Conservation (phyloP, 2,113 vertebrate species). For the Callaeas wilsoni region DNA sequence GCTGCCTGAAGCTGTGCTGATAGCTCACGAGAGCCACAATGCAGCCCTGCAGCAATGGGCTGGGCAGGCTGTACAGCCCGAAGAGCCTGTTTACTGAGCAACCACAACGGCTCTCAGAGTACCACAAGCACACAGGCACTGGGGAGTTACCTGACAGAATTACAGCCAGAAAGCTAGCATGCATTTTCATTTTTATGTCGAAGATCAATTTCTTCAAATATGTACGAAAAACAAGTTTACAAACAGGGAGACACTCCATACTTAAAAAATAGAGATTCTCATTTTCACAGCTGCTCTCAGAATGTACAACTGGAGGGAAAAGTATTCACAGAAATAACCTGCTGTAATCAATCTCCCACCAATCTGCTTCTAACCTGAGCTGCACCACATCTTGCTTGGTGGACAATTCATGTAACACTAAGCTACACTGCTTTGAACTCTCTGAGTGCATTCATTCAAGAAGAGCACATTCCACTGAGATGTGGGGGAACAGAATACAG, state of each 20-base stretch:
- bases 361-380: neutral
- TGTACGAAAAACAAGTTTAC: neutral
- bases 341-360: neutral
- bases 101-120: accelerated
- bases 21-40: accelerated
- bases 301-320: neutral
- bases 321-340: neutral
- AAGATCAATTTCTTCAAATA: neutral
- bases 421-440: neutral
- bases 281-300: neutral
- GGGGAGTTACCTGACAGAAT: neutral
- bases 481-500: neutral
- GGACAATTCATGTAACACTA: accelerated
- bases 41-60: neutral
- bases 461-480: neutral
- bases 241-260: neutral
- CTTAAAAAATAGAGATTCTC: neutral
- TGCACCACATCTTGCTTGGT: neutral
- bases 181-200: neutral
- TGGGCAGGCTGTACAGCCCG: neutral
- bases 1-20: neutral
- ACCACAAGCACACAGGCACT: neutral
- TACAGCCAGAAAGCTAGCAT: neutral
- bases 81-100: neutral
- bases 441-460: neutral